These are phyloP conservation scores for Periphyllus acericola DNA, from an alignment of 2,888 invertebrate species.

Conservation along the genomic window DNA sequence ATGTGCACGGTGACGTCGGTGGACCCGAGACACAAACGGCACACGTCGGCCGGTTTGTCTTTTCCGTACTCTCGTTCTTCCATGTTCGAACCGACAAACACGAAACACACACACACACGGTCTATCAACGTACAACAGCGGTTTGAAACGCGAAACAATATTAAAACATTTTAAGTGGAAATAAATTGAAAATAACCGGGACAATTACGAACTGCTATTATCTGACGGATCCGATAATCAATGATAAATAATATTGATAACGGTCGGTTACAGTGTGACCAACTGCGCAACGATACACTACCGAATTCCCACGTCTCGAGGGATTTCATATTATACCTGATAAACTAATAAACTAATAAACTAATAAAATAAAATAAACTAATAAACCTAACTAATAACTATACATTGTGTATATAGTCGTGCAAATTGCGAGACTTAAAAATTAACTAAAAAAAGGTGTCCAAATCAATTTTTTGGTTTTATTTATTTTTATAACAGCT, in stretches of 20 bases:
- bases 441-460: too few relatives aligned
- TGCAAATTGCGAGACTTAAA: too few relatives aligned
- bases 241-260: constrained; percentile 13
- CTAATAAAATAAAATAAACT: too few relatives aligned
- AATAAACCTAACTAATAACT: too few relatives aligned
- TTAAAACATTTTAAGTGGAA: constrained; percentile 2
- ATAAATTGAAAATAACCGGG: constrained; percentile 34
- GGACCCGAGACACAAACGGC: constrained; percentile 39
- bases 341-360: too few relatives aligned
- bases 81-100: neutral
- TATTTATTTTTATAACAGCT: too few relatives aligned
- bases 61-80: neutral
- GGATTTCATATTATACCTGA: neutral
- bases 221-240: neutral
- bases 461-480: too few relatives aligned
- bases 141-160: neutral
- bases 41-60: neutral
- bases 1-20: constrained; percentile 38
- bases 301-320: neutral
- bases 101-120: neutral
- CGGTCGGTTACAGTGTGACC: constrained; percentile 19
- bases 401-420: too few relatives aligned
- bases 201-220: constrained; percentile 8
- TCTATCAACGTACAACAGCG: neutral
- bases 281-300: neutral